Evolutionary conservation across 2,888 invertebrate genomes (phyloP).

Genomic region (Andrena haemorrhoa): DNA sequence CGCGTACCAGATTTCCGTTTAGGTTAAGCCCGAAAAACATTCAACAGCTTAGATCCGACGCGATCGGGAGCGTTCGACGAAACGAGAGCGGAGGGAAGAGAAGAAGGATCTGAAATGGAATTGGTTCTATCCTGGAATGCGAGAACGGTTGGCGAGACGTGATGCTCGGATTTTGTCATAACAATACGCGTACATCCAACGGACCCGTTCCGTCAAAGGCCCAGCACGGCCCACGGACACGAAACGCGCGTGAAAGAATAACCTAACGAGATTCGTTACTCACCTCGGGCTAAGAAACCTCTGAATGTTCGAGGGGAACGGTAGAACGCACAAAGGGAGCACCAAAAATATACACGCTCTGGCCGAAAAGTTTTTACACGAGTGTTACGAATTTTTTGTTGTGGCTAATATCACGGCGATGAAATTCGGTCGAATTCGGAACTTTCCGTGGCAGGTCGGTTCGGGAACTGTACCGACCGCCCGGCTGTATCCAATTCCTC

Average conservation of each 20-base stretch:
- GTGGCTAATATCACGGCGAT: constrained; percentile 81
- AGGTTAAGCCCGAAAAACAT: constrained; percentile 68
- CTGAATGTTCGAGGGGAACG: constrained; percentile 44
- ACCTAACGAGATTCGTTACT: constrained; percentile 38
- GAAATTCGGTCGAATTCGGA: constrained; percentile 76
- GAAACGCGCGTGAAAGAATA: constrained; percentile 57
- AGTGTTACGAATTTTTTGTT: constrained; percentile 81
- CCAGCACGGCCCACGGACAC: constrained; percentile 67
- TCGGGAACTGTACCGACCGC: constrained; percentile 59
- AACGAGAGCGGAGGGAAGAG: constrained; percentile 5
- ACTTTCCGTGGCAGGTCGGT: constrained; percentile 68
- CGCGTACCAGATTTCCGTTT: constrained; percentile 52
- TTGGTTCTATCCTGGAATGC: background rate
- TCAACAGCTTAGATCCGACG: constrained; percentile 19
- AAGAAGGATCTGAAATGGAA: background rate
- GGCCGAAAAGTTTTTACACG: constrained; percentile 78
- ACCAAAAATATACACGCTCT: constrained; percentile 70
- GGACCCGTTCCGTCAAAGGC: constrained; percentile 68
- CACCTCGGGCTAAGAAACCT: constrained; percentile 50
- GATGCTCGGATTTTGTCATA: constrained; percentile 61
- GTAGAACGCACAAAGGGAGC: constrained; percentile 57
- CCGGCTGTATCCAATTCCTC: background rate
- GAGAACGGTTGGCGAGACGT: constrained; percentile 22
- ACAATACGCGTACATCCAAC: constrained; percentile 77
- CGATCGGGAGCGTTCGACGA: background rate